Evolutionary conservation across 2,113 vertebrate genomes (phyloP).

Genomic region (Toxotes jaculatrix): DNA sequence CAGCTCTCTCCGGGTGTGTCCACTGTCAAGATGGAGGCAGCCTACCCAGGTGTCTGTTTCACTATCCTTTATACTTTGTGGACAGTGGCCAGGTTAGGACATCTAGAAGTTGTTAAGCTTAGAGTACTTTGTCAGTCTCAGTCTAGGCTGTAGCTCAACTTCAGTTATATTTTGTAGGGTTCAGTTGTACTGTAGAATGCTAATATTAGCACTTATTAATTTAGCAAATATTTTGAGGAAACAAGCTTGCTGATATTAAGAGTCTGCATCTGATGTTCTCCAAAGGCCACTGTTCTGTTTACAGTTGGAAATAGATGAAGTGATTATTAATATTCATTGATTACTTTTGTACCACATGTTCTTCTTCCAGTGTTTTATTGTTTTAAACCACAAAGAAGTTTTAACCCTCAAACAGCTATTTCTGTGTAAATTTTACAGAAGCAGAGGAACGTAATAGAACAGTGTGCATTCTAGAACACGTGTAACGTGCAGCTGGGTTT

Average conservation of each 20-base stretch:
- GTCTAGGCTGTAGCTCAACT: not conserved
- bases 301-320: not conserved
- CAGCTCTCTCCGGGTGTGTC: slow-evolving; percentile 92
- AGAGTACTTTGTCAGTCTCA: not conserved
- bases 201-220: not conserved
- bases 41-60: slow-evolving; percentile 87
- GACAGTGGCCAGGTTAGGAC: not conserved
- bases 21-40: slow-evolving; percentile 88
- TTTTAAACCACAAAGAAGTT: not conserved
- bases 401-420: not conserved
- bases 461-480: too few relatives aligned
- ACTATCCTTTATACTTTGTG: slow-evolving; percentile 28
- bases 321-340: not conserved
- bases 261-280: slow-evolving; percentile 13
- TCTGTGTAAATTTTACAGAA: too few relatives aligned
- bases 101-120: slow-evolving; percentile 1
- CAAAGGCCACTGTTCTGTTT: slow-evolving; percentile 4
- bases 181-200: not conserved
- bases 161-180: not conserved
- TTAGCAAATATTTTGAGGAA: not conserved
- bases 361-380: not conserved
- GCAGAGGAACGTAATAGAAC: too few relatives aligned
- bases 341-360: not conserved
- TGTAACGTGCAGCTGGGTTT: too few relatives aligned
- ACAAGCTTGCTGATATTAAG: not conserved